Evolutionary conservation across 2,113 vertebrate species (phyloP).

Genomic region (Rhinoderma darwinii): DNA sequence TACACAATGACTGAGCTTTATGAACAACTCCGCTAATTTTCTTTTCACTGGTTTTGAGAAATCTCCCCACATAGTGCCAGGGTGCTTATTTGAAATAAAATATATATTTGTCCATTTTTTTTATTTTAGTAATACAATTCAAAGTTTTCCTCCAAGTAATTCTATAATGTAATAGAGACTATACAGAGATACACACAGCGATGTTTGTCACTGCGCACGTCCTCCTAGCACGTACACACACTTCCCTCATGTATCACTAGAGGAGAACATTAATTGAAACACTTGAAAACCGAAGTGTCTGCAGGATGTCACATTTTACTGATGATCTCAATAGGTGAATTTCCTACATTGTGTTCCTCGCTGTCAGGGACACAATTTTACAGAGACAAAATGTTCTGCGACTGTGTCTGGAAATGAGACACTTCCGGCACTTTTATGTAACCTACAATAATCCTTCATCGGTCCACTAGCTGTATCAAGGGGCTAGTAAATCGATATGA

Average conservation of each 20-base stretch:
- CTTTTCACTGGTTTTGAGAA: too few species aligned
- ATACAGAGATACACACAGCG: neutral
- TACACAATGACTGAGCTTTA: too few species aligned
- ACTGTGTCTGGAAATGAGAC: neutral
- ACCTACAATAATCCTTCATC: neutral
- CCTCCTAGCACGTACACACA: neutral
- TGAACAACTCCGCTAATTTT: too few species aligned
- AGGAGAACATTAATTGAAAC: neutral
- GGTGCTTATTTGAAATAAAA: too few species aligned
- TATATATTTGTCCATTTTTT: too few species aligned
- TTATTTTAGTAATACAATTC: neutral
- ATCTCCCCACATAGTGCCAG: too few species aligned
- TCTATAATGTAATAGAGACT: neutral
- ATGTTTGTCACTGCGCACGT: neutral
- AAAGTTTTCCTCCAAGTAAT: neutral
- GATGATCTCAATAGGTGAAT: slow-evolving; percentile 1
- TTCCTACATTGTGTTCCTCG: neutral
- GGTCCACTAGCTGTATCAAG: neutral
- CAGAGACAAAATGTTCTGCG: neutral
- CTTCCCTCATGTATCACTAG: neutral
- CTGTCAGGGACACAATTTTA: neutral
- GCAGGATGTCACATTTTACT: neutral
- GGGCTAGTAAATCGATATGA: neutral
- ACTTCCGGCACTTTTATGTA: neutral
- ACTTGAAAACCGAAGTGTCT: neutral